phyloP scores from a whole-genome alignment of 2,113 vertebrate genomes.

The Sapajus apella region DNA sequence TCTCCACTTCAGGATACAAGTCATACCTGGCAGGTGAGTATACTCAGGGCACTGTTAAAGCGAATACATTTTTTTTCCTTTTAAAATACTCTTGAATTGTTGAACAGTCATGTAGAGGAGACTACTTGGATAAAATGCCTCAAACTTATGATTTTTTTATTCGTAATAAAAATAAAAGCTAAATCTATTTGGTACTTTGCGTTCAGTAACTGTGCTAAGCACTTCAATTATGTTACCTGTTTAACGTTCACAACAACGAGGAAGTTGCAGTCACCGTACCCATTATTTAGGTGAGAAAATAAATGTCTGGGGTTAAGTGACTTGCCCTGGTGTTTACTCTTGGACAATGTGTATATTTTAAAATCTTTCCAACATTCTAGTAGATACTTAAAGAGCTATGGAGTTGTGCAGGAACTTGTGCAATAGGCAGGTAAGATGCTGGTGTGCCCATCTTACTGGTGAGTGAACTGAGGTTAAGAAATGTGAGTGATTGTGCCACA shows the following conservation, averaged over 20 bases:
- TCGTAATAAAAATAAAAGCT: neutral
- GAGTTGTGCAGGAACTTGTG: neutral
- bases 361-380: neutral
- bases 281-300: neutral
- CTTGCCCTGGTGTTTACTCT: neutral
- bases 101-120: neutral
- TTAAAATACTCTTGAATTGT: slow-evolving; percentile 44
- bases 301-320: neutral
- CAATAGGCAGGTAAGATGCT: neutral
- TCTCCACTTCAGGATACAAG: neutral
- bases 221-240: neutral
- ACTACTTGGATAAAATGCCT: neutral
- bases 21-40: slow-evolving; percentile 23
- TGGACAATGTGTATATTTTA: neutral
- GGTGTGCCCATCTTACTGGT: neutral
- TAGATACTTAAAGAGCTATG: neutral
- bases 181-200: neutral
- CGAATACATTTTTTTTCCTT: neutral
- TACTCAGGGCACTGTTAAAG: slow-evolving; percentile 44
- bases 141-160: neutral
- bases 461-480: neutral
- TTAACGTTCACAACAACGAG: neutral
- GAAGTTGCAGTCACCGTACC: neutral
- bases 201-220: neutral
- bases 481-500: neutral